Conservation (phyloP, 2,888 invertebrate species). For the Entomobrya proxima region DNA sequence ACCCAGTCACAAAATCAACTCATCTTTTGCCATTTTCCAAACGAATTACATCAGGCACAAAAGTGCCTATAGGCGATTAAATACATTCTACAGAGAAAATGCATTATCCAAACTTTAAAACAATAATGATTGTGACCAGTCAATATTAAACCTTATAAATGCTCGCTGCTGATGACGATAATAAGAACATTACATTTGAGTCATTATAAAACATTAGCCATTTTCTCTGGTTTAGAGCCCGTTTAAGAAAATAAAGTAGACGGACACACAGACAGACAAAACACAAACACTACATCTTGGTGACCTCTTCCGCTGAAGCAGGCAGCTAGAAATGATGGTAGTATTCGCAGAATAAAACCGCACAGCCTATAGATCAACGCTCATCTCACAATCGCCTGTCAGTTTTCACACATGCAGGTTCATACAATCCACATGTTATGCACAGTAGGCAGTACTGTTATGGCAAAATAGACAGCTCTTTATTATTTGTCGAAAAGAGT, state of each 20-base stretch:
- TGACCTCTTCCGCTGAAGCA: too few species aligned
- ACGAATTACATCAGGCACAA: neutral
- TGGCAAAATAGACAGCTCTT: neutral
- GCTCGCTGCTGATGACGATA: too few species aligned
- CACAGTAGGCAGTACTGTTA: neutral
- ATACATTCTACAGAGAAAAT: neutral
- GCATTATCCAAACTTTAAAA: conserved; percentile 20
- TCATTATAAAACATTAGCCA: too few species aligned
- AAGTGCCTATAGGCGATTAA: neutral
- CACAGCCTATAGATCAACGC: conserved; percentile 48
- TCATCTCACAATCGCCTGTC: too few species aligned
- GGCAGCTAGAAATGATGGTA: conserved; percentile 26
- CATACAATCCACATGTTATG: neutral
- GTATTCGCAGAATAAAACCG: conserved; percentile 31
- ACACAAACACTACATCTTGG: too few species aligned
- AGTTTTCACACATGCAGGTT: conserved; percentile 22
- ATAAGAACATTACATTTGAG: too few species aligned
- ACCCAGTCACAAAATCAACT: neutral
- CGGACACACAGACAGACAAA: too few species aligned
- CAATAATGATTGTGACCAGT: conserved; percentile 28
- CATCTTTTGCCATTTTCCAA: neutral
- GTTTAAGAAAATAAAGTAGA: too few species aligned
- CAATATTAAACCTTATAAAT: too few species aligned
- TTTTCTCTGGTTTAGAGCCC: too few species aligned
- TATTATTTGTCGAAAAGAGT: too few species aligned